Evolutionary conservation across 2,113 vertebrate species (phyloP).

Genomic region (Lontra canadensis): DNA sequence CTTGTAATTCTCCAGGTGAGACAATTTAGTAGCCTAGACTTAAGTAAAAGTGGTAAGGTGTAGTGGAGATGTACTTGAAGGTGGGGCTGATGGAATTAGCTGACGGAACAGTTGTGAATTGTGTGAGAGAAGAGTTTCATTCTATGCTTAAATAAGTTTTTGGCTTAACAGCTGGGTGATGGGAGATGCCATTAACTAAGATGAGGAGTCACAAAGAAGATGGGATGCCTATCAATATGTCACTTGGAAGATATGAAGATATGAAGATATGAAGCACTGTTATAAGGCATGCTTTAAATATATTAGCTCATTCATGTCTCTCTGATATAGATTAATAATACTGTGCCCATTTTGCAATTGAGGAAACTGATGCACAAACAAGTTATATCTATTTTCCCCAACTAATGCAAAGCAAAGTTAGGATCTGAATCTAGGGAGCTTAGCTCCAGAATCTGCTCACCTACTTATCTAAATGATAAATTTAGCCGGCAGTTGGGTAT

Average conservation of each 20-base stretch:
- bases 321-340: neutral
- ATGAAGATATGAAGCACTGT: neutral
- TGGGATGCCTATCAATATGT: neutral
- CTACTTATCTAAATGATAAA: neutral
- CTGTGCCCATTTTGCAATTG: neutral
- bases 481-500: neutral
- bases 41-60: neutral
- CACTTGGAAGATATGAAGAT: neutral
- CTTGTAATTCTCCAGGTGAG: neutral
- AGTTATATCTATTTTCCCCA: neutral
- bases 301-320: neutral
- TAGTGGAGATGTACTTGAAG: neutral
- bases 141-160: neutral
- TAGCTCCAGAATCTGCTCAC: neutral
- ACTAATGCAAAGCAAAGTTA: neutral
- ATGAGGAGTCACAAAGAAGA: neutral
- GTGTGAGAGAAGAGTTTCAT: neutral
- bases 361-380: neutral
- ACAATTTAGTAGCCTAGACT: neutral
- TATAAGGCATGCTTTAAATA: neutral
- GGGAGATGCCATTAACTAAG: conserved; percentile 1
- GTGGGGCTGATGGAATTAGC: neutral
- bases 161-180: neutral
- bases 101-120: neutral
- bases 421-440: neutral